Conservation (phyloP, 2,113 vertebrate species). For the Maylandia zebra region DNA sequence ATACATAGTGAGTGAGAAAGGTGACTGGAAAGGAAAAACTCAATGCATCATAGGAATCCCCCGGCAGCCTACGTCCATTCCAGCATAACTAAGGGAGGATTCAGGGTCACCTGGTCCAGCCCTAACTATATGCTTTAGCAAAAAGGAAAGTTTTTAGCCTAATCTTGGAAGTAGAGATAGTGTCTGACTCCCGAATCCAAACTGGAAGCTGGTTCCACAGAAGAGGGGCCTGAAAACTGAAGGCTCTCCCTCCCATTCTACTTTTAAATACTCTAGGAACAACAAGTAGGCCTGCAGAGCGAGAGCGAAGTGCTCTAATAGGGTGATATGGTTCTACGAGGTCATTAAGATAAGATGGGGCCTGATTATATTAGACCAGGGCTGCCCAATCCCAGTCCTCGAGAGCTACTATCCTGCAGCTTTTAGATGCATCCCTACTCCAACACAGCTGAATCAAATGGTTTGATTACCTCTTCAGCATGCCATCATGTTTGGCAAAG, state of each 20-base stretch:
- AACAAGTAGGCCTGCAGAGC: rapidly evolving
- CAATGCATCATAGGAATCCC: too few relatives aligned
- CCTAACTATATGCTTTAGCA: too few relatives aligned
- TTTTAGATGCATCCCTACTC: too few relatives aligned
- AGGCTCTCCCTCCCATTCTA: neutral
- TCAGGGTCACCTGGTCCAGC: too few relatives aligned
- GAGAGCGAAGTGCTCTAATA: neutral
- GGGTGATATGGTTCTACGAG: neutral
- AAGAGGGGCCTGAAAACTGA: neutral
- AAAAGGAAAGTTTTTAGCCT: neutral
- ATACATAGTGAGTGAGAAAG: too few relatives aligned
- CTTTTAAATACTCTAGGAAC: neutral
- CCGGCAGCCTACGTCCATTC: rapidly evolving
- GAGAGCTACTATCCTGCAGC: too few relatives aligned
- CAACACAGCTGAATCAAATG: too few relatives aligned
- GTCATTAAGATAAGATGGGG: neutral
- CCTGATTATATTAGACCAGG: neutral
- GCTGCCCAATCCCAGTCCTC: too few relatives aligned
- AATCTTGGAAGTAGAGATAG: rapidly evolving
- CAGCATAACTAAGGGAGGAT: too few relatives aligned
- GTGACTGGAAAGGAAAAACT: too few relatives aligned
- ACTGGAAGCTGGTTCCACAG: neutral
- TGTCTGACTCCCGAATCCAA: rapidly evolving
- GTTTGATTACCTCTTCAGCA: too few relatives aligned
- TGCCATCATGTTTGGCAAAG: too few relatives aligned